A percentile compares a stretch with the other conserved stretches of the same genome.
These are phyloP conservation scores for Lagopus leucura DNA, from an alignment of 2,113 vertebrate species.

Conservation along the genomic window DNA sequence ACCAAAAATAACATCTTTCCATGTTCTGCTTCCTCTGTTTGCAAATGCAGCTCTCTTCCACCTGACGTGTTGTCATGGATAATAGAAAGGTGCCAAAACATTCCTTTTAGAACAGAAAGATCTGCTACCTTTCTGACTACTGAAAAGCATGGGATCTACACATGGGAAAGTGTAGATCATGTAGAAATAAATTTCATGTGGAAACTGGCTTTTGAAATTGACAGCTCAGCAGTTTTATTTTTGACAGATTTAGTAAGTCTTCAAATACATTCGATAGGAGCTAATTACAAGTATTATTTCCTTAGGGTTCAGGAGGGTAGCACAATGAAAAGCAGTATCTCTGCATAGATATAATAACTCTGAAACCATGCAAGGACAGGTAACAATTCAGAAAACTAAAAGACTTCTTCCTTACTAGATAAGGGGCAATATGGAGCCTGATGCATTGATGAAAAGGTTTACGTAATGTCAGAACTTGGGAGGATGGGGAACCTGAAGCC, in stretches of 20 bases:
- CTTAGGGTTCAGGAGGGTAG: accelerated
- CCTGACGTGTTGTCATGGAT: neutral
- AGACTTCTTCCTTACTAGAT: neutral
- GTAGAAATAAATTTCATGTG: neutral
- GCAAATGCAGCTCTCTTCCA: slow-evolving; percentile 2
- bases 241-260: neutral
- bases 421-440: neutral
- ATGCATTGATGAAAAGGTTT: neutral
- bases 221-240: neutral
- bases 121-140: neutral
- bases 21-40: slow-evolving; percentile 25
- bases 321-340: neutral
- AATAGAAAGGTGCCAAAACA: slow-evolving; percentile 33
- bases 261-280: neutral
- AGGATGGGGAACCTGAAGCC: neutral
- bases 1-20: neutral
- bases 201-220: neutral
- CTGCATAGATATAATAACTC: neutral
- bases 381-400: neutral
- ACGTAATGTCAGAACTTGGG: neutral
- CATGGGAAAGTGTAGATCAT: neutral
- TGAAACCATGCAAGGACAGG: neutral
- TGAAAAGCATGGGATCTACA: neutral
- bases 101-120: neutral
- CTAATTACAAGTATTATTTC: neutral